Base-by-base conservation (phyloP, 2,888 invertebrate species). In the Leucozona laternaria region DNA sequence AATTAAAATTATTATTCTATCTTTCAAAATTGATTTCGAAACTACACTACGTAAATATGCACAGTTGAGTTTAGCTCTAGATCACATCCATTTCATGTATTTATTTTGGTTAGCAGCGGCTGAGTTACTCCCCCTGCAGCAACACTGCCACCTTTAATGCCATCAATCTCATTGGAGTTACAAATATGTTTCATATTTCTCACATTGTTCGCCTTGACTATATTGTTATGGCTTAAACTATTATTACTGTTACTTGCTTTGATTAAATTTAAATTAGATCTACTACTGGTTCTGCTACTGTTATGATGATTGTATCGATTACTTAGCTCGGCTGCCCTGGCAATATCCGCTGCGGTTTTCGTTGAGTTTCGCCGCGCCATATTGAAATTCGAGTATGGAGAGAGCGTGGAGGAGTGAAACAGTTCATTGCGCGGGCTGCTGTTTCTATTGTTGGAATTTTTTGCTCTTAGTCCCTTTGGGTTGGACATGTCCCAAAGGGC, bases 61-160 rank as follows among this genome's bases (percentile, higher is more conserved):
- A 83, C 83, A 80, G 77, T 68, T 80, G 80, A 80, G 85, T 73
- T 62, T 55, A 55, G 58, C 43, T 57, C 77, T 55, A 22, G 10
- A 31, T 34, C 64, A 34, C 40, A 58, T 64, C 17, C 28, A 58
- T 60, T 43, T 84, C 91, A 91, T 66, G 91, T 90, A 89, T 92
- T 91, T 60, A 92, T 92, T 89, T 90, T 91, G 34, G 90, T 90
- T 88, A 92, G 79, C 58, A 92, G 89, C 28, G 92, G 92, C 80
- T 92, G 92, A 13, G 91, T 91, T 1, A 91, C 91, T 13, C 66
- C 48, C 15, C 48, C 66, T 7, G 68, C 40, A 25, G 20, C 53
- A 55, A 89, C 88, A 77, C 88, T 83, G 43, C 89, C 88, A 76
- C 55, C 57, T 73, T 57, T 80, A 31, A 78, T 75, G 50, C 68